A percentile compares a stretch with the other conserved stretches of the same genome.
Evolutionary conservation across 2,888 invertebrate species (phyloP).

Genomic region (Rotaria macrura): DNA sequence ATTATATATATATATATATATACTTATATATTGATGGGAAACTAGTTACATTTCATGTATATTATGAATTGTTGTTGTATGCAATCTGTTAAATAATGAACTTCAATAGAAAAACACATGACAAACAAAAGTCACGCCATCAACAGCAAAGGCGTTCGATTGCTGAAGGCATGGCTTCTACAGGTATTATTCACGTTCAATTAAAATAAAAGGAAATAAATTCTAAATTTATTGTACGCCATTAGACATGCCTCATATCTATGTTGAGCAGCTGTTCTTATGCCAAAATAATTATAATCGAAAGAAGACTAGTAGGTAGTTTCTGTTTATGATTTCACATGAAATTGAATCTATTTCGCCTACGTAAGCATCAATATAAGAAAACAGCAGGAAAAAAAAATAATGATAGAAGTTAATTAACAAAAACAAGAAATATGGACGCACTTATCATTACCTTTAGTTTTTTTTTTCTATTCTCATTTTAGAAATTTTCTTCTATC

Average conservation of each 20-base stretch:
- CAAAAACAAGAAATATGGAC: background rate
- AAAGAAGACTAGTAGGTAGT: background rate
- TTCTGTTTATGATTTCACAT: background rate
- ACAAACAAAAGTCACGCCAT: background rate
- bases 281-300: background rate
- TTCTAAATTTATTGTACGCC: too few species aligned
- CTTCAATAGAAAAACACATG: background rate
- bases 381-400: background rate
- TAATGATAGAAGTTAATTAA: background rate
- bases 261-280: background rate
- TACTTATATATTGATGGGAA: background rate
- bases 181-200: background rate
- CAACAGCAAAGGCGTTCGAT: background rate
- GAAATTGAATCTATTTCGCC: background rate
- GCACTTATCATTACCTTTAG: background rate
- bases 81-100: background rate
- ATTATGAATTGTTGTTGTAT: background rate
- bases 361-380: background rate
- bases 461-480: background rate
- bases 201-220: background rate
- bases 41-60: background rate
- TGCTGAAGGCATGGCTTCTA: background rate
- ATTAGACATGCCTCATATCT: background rate
- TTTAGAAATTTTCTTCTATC: background rate
- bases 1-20: background rate